Percentiles rank a stretch among this genome's conserved stretches.
These are phyloP conservation scores for Psittacula derbiana DNA, from an alignment of 2,797 vertebrate species.

Conservation along the genomic window DNA sequence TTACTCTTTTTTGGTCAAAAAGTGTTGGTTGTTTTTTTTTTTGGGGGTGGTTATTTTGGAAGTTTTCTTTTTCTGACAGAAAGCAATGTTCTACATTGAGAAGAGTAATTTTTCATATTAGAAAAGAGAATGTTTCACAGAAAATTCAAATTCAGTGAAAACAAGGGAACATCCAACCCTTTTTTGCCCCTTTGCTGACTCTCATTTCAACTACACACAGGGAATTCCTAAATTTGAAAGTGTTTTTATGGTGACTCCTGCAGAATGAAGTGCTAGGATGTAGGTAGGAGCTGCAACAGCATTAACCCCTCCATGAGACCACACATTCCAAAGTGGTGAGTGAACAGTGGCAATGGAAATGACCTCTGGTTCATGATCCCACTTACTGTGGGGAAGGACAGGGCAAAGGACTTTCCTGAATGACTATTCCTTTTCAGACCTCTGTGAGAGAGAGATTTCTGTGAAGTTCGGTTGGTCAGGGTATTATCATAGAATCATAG, in stretches of 20 bases:
- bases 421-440: not conserved
- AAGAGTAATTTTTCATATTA: not conserved
- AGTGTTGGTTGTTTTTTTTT: not conserved
- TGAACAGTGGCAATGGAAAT: not conserved
- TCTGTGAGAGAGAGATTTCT: not conserved
- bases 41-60: not conserved
- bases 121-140: not conserved
- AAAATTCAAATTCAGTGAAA: not conserved
- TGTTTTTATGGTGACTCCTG: not conserved
- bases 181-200: not conserved
- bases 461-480: not conserved
- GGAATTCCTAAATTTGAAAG: not conserved
- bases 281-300: not conserved
- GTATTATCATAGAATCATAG: not conserved
- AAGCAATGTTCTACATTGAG: not conserved
- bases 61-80: not conserved
- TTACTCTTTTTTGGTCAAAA: not conserved
- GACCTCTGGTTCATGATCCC: not conserved
- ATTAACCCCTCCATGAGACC: not conserved
- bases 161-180: not conserved
- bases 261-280: not conserved
- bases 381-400: not conserved
- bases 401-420: not conserved
- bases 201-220: rapidly evolving
- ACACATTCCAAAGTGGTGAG: not conserved